Conservation (phyloP, 2,888 invertebrate species). For the Linyphia triangularis region DNA sequence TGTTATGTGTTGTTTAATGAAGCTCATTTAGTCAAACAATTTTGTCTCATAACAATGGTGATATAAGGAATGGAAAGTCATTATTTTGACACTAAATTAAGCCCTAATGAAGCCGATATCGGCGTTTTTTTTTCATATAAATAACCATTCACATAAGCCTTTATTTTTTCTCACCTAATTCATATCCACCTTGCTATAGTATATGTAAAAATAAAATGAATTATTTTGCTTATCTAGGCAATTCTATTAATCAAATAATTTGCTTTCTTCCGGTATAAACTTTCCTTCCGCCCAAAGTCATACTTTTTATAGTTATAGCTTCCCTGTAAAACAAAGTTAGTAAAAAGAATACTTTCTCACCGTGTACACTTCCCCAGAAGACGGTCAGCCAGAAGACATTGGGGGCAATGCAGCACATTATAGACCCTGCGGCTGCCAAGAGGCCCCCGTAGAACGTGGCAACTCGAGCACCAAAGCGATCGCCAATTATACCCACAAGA, state of each 20-base stretch:
- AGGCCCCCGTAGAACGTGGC: conserved; percentile 29
- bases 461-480: not conserved
- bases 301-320: too few species aligned
- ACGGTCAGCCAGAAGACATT: conserved; percentile 17
- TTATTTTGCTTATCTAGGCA: not conserved
- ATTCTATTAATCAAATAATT: not conserved
- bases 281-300: not conserved
- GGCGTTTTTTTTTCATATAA: too few species aligned
- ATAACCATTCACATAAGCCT: too few species aligned
- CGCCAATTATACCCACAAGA: conserved; percentile 15
- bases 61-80: too few species aligned
- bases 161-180: too few species aligned
- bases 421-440: not conserved
- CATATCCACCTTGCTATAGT: too few species aligned
- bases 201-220: not conserved
- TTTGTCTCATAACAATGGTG: too few species aligned
- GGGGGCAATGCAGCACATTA: conserved; percentile 5
- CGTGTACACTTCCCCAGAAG: conserved; percentile 29
- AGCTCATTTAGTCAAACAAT: too few species aligned
- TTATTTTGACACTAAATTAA: too few species aligned
- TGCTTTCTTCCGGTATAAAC: not conserved
- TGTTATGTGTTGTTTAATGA: too few species aligned
- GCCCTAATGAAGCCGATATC: too few species aligned
- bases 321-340: too few species aligned
- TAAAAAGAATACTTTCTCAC: not conserved